Base-by-base conservation (phyloP, 2,113 vertebrate genomes). In the Protobothrops flavoviridis region DNA sequence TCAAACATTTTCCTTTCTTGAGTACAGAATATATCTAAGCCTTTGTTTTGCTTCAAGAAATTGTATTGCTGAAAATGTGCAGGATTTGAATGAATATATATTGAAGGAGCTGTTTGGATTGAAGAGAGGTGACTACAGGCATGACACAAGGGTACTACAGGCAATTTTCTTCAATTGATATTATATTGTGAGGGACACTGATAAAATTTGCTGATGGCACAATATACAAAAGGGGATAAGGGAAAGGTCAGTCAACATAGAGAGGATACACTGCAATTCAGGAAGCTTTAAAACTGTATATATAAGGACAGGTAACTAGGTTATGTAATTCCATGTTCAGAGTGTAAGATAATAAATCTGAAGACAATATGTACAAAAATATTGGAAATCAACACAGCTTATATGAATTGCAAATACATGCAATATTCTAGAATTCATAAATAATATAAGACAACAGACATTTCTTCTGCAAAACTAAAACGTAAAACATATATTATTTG, bases 1-100 rank as follows among this genome's bases (percentile, higher is more conserved):
- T 90, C 15, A 4, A 88, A 13, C 24, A 69, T 74, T 89, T 29
- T 89, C n/a, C 81, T 24, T 85, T 39, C 89, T 0, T 17, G 11
- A 91, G n/a, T 24, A 23, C 7, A 90, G 90, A 92, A n/a, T 5
- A n/a, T 0, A 0, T 1, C 64, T 88, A 93, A 88, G 11, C 89
- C 90, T 92, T 87, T 91, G 13, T 94, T 94, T 93, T 88, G 26
- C 23, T 94, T 94, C 59, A 90, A 90, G 21, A 92, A 13, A 94
- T 92, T 50, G 55, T 86, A 87, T 5, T 91, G 39, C 61, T 96
- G 90, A 94, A 56, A 26, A 87, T 69, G 88, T 17, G 12, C 6
- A 93, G 52, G 12, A 94, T n/a, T 5, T 87, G 91, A 95, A 94
- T 74, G 64, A 93, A 94, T 91, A 56, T 74, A 92, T 92, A 57